Percentiles rank a stretch among this genome's conserved stretches.
phyloP scores from a whole-genome alignment of 1,140 invertebrate species.

The Euwallacea similis region DNA sequence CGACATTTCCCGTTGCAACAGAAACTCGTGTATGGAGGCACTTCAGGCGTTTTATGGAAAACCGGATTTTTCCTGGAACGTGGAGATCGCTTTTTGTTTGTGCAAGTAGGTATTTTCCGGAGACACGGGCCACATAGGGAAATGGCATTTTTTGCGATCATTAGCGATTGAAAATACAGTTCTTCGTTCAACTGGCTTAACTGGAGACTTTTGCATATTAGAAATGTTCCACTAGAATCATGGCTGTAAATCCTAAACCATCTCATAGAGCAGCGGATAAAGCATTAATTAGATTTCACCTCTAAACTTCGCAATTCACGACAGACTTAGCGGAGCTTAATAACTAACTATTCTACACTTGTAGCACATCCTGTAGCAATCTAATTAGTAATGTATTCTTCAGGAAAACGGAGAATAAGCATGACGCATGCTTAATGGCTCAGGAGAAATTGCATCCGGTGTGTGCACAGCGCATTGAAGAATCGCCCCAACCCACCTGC shows the following conservation, averaged over 20 bases:
- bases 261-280: not conserved
- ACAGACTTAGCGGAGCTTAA: not conserved
- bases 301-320: conserved; percentile 2
- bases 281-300: not conserved
- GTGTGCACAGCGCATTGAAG: conserved; percentile 77
- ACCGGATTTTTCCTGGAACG: conserved; percentile 74
- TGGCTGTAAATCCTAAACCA: not conserved
- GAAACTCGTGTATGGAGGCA: conserved; percentile 85
- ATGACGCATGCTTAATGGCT: conserved; percentile 82
- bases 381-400: conserved; percentile 35
- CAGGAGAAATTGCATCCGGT: conserved; percentile 85
- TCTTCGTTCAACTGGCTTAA: not conserved
- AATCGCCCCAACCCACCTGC: conserved; percentile 74
- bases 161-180: too few relatives aligned
- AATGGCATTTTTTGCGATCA: too few relatives aligned
- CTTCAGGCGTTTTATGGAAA: conserved; percentile 81
- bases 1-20: conserved; percentile 72
- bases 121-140: not conserved
- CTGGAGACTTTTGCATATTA: not conserved
- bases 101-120: conserved; percentile 70
- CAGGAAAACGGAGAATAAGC: conserved; percentile 78
- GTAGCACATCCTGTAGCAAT: not conserved
- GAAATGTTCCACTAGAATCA: not conserved
- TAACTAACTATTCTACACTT: not conserved
- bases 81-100: conserved; percentile 88